Conservation (phyloP, 1,140 invertebrate genomes). For the Eurosta solidaginis region DNA sequence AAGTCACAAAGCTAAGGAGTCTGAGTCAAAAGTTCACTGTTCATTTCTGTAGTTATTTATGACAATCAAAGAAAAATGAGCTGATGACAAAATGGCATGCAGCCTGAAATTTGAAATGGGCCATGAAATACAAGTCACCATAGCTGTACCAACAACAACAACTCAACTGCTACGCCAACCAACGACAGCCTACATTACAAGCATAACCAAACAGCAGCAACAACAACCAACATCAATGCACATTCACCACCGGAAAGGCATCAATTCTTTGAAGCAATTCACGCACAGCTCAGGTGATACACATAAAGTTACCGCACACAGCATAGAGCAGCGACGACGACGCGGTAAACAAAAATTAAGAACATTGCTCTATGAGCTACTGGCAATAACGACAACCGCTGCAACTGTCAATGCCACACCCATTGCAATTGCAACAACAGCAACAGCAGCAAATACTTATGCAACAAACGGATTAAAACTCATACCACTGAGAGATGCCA, state of each 20-base stretch:
- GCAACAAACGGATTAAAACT: neutral
- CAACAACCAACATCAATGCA: too few species aligned
- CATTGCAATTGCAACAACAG: neutral
- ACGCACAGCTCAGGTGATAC: neutral
- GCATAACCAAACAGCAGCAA: too few species aligned
- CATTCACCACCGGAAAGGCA: neutral
- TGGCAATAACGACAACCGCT: conserved; percentile 9
- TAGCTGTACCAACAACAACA: too few species aligned
- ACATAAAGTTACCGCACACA: too few species aligned
- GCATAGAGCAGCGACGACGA: neutral
- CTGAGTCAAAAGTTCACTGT: neutral
- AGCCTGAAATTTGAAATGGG: neutral
- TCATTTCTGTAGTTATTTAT: conserved; percentile 21
- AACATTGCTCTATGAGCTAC: neutral
- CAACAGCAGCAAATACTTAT: too few species aligned
- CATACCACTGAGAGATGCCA: neutral
- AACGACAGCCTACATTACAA: too few species aligned
- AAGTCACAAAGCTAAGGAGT: neutral
- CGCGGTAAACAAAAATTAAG: neutral
- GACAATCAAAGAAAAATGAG: neutral
- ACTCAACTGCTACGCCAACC: too few species aligned
- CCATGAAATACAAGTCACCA: too few species aligned
- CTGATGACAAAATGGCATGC: neutral
- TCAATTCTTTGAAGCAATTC: neutral
- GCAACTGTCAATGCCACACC: neutral